Evolutionary conservation across 2,888 invertebrate species (phyloP), one percentile per base, ranked within the genome.

Genomic region (Rotaria macrura): DNA sequence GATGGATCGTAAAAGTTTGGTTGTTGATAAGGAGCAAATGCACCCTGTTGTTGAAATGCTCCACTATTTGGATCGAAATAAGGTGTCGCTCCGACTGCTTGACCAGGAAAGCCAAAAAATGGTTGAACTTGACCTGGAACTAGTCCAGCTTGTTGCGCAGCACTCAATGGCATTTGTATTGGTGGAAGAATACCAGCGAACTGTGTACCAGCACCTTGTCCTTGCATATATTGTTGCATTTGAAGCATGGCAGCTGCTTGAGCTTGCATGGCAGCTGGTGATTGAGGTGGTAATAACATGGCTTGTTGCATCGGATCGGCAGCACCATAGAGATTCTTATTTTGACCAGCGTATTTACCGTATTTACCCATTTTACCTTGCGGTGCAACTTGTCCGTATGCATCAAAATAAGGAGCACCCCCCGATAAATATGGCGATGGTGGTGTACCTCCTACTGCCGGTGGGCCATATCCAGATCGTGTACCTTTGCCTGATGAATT

Each of bases 181-280:
- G 79, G 43, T 79, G 79, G 79, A 79, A 79, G 79, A 43, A 79
- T 43, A 43, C 79, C 79, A n/a, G 20, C 79, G n/a, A 79, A 79
- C 43, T 43, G 43, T 12, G 43, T n/a, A 25, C n/a, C 43, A 43
- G 43, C 79, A 43, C 79, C 43, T 79, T 79, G 79, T 79, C 65
- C 65, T 65, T 43, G 79, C 43, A 79, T 79, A 79, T 79, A 79
- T 43, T 79, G 79, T 79, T 79, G 79, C 79, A 79, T 79, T 79
- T 79, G 79, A 20, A 79, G 20, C 79, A 79, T 79, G 25, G 79
- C 79, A 12, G 79, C 79, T 79, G 40, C 43, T 79, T 79, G 79
- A 43, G 79, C 79, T 79, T 79, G 79, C 4, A 43, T 43, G 4
- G 43, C 43, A 14, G 79, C 79, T 43, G 79, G 14, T 79, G 79